Evolutionary conservation across 35 echinoderm and acorn worm genomes (phyloP).

Genomic region (Stichopus chloronotus): DNA sequence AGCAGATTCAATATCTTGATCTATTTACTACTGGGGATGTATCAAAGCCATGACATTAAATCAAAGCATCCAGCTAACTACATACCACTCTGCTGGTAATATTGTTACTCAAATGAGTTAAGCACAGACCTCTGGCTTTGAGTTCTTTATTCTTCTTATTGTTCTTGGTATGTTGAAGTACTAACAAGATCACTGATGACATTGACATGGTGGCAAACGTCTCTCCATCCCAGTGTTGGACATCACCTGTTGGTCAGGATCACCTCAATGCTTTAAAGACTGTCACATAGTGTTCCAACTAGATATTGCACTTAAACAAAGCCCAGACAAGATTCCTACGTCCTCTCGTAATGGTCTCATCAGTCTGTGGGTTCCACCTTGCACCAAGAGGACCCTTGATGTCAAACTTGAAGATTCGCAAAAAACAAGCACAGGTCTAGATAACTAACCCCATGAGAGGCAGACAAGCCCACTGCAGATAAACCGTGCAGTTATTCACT

Average conservation of each 20-base stretch:
- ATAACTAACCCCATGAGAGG: no score
- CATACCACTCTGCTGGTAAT: background rate
- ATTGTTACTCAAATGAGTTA: background rate
- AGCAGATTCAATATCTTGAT: background rate
- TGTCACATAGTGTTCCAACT: no score
- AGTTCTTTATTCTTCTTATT: conserved; percentile 57
- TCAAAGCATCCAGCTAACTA: background rate
- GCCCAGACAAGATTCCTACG: no score
- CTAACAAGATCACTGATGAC: conserved; percentile 88
- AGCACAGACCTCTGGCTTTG: conserved; percentile 22
- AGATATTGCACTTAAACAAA: no score
- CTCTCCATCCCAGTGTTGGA: conserved; percentile 78
- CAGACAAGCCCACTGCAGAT: no score
- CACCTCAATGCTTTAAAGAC: no score
- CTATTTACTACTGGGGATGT: background rate
- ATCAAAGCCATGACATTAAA: background rate
- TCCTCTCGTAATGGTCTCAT: no score
- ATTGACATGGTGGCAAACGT: conserved; percentile 91
- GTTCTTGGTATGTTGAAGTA: conserved; percentile 93
- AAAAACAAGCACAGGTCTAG: no score
- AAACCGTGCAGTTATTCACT: no score
- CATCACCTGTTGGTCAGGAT: conserved; percentile 73
- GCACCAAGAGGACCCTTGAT: no score
- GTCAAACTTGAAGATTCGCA: no score
- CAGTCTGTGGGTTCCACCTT: no score